phyloP scores from a whole-genome alignment of 2,888 invertebrate species.

The Diploptera punctata region DNA sequence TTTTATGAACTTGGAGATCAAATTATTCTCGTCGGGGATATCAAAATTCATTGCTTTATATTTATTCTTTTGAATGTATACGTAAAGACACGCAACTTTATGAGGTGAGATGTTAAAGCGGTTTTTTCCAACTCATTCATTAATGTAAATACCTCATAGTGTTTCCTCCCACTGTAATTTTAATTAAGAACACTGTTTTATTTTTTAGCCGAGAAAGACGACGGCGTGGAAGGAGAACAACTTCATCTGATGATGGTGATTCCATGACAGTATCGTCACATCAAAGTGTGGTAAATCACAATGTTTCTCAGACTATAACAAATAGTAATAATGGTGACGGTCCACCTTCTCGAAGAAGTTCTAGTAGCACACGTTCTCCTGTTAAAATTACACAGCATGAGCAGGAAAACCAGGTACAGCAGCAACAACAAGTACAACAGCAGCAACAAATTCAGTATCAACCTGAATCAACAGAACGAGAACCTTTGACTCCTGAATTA shows the following conservation, averaged over 20 bases:
- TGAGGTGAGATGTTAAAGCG: too few relatives aligned
- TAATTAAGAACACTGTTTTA: too few relatives aligned
- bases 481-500: background rate
- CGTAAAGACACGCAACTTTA: too few relatives aligned
- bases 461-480: background rate
- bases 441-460: conserved; percentile 41
- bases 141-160: too few relatives aligned
- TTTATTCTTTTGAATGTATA: too few relatives aligned
- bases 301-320: background rate
- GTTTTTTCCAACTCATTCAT: too few relatives aligned
- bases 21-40: too few relatives aligned
- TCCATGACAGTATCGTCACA: conserved; percentile 7
- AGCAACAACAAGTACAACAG: conserved; percentile 42
- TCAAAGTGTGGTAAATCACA: conserved; percentile 43
- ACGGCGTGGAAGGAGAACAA: conserved; percentile 51
- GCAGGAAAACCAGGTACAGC: conserved; percentile 42
- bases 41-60: too few relatives aligned
- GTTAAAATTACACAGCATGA: conserved; percentile 37
- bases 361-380: conserved; percentile 38
- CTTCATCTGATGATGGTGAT: conserved; percentile 31
- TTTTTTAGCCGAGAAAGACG: conserved; percentile 54
- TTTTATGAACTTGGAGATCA: too few relatives aligned
- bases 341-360: conserved; percentile 38
- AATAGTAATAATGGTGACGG: background rate
- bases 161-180: too few relatives aligned